Conservation (phyloP, 2,797 vertebrate species). For the Argentina silus region DNA sequence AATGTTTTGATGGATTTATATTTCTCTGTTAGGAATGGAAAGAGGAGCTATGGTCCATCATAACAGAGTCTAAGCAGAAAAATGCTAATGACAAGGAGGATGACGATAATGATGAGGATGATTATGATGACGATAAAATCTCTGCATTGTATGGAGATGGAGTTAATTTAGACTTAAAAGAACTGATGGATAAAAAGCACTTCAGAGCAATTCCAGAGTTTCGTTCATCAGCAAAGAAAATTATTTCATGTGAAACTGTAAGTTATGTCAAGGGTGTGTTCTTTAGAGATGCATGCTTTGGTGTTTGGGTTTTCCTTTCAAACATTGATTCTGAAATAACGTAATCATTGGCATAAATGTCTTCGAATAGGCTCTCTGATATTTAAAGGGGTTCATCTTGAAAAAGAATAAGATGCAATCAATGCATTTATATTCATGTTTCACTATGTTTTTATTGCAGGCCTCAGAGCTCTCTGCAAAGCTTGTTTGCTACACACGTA, state of each 20-base stretch:
- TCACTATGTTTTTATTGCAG: slow-evolving; percentile 31
- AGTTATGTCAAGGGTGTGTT: slow-evolving; percentile 11
- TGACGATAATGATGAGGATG: background rate
- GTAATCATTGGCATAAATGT: background rate
- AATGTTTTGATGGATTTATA: background rate
- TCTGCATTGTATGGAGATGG: slow-evolving; percentile 46
- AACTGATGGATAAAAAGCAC: slow-evolving; percentile 23
- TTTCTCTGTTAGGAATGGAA: slow-evolving; percentile 46
- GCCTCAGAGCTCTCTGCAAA: slow-evolving; percentile 34
- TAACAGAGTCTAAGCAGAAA: background rate
- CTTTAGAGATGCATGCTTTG: background rate
- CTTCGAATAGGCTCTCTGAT: background rate
- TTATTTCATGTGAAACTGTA: slow-evolving; percentile 37
- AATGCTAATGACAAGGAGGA: background rate
- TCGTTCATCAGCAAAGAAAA: background rate
- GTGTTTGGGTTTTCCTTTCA: no score
- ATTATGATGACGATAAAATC: slow-evolving; percentile 33
- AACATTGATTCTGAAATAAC: background rate
- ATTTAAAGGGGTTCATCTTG: background rate
- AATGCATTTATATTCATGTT: background rate
- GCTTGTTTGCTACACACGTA: slow-evolving; percentile 39
- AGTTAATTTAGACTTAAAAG: background rate
- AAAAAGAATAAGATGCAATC: background rate
- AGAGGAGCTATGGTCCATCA: slow-evolving; percentile 37
- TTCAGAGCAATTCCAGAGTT: slow-evolving; percentile 46